These are phyloP conservation scores for Lutjanus argentimaculatus DNA, from an alignment of 2,797 vertebrate genomes.

Conservation along the genomic window DNA sequence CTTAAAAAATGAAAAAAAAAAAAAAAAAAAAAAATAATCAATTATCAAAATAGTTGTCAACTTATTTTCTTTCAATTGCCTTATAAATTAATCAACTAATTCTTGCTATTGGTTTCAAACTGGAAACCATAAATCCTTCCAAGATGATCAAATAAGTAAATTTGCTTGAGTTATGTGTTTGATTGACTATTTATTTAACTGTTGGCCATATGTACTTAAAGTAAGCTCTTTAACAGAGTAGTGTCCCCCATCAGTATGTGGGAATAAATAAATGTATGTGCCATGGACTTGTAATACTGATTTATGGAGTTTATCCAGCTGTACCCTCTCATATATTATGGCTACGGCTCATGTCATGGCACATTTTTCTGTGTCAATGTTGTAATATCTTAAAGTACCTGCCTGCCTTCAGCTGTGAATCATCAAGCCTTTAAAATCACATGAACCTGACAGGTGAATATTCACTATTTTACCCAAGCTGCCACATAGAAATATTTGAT, in stretches of 20 bases:
- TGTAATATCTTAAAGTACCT: conserved; percentile 32
- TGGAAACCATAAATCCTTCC: not conserved
- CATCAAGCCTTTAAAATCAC: conserved; percentile 48
- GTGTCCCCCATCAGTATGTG: not conserved
- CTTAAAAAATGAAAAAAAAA: no score
- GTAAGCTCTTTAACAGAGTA: not conserved
- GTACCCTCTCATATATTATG: conserved; percentile 45
- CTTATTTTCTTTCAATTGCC: no score
- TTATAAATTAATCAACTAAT: no score
- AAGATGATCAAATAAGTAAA: not conserved
- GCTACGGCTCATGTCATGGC: conserved; percentile 27
- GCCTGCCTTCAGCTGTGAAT: conserved; percentile 43
- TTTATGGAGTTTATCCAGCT: conserved; percentile 44
- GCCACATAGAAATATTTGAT: conserved; percentile 25
- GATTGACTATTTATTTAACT: conserved; percentile 11
- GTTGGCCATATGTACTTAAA: not conserved
- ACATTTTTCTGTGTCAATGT: conserved; percentile 53
- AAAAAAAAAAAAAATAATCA: no score
- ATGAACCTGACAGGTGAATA: conserved; percentile 22
- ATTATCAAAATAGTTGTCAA: no score
- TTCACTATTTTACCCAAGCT: conserved; percentile 17
- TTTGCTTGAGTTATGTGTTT: not conserved
- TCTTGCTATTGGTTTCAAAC: no score
- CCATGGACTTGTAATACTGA: conserved; percentile 31
- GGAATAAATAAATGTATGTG: conserved; percentile 24